A percentile compares a stretch with the other conserved stretches of the same genome.
Evolutionary conservation across 2,797 vertebrate genomes (phyloP).

Genomic region (Coranthus polyacanthus): DNA sequence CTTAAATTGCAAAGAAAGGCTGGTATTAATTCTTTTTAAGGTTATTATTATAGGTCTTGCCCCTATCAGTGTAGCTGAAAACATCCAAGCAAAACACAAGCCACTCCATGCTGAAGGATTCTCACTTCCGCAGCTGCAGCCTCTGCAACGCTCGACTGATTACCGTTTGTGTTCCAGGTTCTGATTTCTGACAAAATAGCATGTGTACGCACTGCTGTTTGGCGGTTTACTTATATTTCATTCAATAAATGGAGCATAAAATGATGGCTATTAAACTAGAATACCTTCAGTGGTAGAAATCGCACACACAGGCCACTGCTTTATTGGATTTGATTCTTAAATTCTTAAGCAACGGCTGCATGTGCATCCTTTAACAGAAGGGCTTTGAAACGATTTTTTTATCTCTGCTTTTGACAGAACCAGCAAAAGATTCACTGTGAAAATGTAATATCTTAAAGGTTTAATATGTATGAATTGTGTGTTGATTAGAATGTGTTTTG

Average conservation of each 20-base stretch:
- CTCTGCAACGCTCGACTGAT: constrained; percentile 46
- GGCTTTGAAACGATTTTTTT: background rate
- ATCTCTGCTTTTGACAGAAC: no score
- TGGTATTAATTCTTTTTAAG: constrained; percentile 7
- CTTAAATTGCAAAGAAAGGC: constrained; percentile 5
- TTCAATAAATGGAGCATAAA: constrained; percentile 55
- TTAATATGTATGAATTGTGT: no score
- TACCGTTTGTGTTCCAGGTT: constrained; percentile 54
- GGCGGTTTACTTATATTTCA: constrained; percentile 27
- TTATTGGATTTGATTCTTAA: constrained; percentile 25
- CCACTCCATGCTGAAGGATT: constrained; percentile 20
- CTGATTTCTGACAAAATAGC: constrained; percentile 53
- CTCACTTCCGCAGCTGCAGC: constrained; percentile 32
- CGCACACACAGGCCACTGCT: constrained; percentile 9
- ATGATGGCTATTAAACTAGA: constrained; percentile 33
- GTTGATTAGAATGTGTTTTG: no score
- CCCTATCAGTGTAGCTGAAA: constrained; percentile 15
- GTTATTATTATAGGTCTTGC: background rate
- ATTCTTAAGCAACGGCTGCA: constrained; percentile 15
- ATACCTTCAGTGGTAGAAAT: constrained; percentile 26
- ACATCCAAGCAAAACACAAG: constrained; percentile 2
- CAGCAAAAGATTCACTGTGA: no score
- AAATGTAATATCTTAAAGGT: no score
- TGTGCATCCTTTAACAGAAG: constrained; percentile 7
- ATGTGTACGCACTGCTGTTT: constrained; percentile 39